Base-by-base conservation (phyloP, 2,888 invertebrate species). In the Yponomeuta malinellus region DNA sequence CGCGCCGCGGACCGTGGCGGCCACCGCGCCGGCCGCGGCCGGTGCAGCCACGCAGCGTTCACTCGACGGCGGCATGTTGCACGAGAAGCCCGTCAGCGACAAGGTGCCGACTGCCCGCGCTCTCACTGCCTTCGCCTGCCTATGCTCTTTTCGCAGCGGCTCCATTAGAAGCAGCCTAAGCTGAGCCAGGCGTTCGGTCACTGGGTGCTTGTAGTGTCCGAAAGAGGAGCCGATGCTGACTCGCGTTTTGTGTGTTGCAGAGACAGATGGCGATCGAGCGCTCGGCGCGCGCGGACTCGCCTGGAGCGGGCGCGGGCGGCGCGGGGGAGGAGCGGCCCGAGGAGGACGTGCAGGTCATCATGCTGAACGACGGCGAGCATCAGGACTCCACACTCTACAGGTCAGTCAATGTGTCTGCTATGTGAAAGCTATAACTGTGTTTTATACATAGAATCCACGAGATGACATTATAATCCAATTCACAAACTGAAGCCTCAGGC, bases 351-450 rank as follows among this genome's bases (percentile, higher is more conserved):
- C 92, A 95, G 77, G 93, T 95, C 75, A 85, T 97, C 80, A 95
- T 95, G 75, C 93, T 97, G 72, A 94, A 96, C 81, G 95, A 96
- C 84, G 95, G 95, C 76, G 95, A 95, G 82, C 95, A 96, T 84
- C 94, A 94, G 76, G 96, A 97, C 88, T 95, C 95, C 72, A 94
- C 95, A 73, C 89, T 97, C 52, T 97, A 88, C 79, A 80, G 90
- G 91, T 89, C 76, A 52, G 52, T 10, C 52, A 15, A 15, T 15
- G 52, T 59, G 12, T 4, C 52, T 59, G 15, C 52, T 12, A 59
- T 5, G 52, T 63, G 15, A 63, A 23, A 63, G 10, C 1, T 12
- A n/a, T 63, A 63, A 63, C 15, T 63, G n/a, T 23, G 9, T 63
- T 63, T 63, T 63, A 1, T 23, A 63, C 15, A 63, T 6, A 9